phyloP scores from a whole-genome alignment of 2,888 invertebrate genomes.

The Melieria picta region DNA sequence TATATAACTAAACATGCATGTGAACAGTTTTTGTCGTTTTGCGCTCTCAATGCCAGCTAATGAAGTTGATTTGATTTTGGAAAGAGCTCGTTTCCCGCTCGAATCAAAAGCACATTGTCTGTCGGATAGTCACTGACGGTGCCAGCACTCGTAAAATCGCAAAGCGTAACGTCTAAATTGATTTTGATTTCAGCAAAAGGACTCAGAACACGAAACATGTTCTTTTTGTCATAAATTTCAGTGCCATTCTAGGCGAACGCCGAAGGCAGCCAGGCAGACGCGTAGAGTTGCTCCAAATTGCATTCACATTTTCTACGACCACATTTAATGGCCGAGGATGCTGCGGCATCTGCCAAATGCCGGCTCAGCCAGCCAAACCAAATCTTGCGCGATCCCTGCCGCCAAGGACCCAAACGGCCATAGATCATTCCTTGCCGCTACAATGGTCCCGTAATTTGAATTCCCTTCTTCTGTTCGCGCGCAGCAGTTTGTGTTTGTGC shows the following conservation, averaged over 20 bases:
- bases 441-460: constrained; percentile 44
- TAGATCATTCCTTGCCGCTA: constrained; percentile 41
- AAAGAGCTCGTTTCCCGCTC: no score
- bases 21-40: no score
- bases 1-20: no score
- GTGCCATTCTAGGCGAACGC: constrained; percentile 30
- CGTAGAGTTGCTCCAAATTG: constrained; percentile 54
- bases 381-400: no score
- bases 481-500: constrained; percentile 44
- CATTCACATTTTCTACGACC: constrained; percentile 52
- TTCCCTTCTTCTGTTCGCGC: constrained; percentile 42
- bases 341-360: constrained; percentile 58
- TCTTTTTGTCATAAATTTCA: constrained; percentile 51
- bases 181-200: constrained; percentile 14
- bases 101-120: no score
- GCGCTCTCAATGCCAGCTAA: no score
- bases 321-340: constrained; percentile 36
- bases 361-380: constrained; percentile 51
- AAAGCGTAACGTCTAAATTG: constrained; percentile 30
- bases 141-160: constrained; percentile 31
- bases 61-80: no score
- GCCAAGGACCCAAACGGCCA: constrained; percentile 44
- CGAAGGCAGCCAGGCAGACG: neutral
- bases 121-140: no score
- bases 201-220: constrained; percentile 39